Conservation (phyloP, 2,888 invertebrate genomes). For the Pinctada fucata region DNA sequence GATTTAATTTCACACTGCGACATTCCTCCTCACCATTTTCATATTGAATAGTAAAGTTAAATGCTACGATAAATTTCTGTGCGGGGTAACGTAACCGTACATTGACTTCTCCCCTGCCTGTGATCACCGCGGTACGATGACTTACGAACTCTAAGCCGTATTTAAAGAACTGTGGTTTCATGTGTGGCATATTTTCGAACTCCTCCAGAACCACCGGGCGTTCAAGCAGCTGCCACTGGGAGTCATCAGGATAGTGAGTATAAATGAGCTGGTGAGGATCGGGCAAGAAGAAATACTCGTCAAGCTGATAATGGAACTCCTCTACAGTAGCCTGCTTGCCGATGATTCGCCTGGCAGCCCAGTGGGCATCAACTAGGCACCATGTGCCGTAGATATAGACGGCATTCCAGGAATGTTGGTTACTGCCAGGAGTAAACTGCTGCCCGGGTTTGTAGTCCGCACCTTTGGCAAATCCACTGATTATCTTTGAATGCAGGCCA, state of each 20-base stretch:
- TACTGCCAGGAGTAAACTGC: slow-evolving; percentile 74
- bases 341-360: slow-evolving; percentile 76
- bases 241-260: slow-evolving; percentile 76
- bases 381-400: slow-evolving; percentile 76
- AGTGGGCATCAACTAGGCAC: slow-evolving; percentile 77
- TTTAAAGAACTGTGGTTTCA: slow-evolving; percentile 77
- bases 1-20: slow-evolving; percentile 71
- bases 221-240: slow-evolving; percentile 76
- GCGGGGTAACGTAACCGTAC: slow-evolving; percentile 73
- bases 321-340: slow-evolving; percentile 75
- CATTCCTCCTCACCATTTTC: slow-evolving; percentile 73
- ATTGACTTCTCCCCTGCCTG: slow-evolving; percentile 71
- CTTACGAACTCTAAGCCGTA: slow-evolving; percentile 75
- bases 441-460: slow-evolving; percentile 77
- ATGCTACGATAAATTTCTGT: slow-evolving; percentile 72
- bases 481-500: slow-evolving; percentile 76
- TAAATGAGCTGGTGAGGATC: slow-evolving; percentile 76
- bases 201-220: slow-evolving; percentile 70
- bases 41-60: slow-evolving; percentile 75
- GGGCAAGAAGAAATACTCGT: slow-evolving; percentile 77
- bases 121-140: slow-evolving; percentile 75
- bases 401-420: slow-evolving; percentile 77
- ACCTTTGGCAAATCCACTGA: slow-evolving; percentile 77
- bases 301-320: slow-evolving; percentile 76
- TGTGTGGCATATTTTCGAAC: slow-evolving; percentile 77